Percentiles rank a stretch among this genome's conserved stretches.
Conservation (phyloP, 2,113 vertebrate species). For the Hypanus sabinus region DNA sequence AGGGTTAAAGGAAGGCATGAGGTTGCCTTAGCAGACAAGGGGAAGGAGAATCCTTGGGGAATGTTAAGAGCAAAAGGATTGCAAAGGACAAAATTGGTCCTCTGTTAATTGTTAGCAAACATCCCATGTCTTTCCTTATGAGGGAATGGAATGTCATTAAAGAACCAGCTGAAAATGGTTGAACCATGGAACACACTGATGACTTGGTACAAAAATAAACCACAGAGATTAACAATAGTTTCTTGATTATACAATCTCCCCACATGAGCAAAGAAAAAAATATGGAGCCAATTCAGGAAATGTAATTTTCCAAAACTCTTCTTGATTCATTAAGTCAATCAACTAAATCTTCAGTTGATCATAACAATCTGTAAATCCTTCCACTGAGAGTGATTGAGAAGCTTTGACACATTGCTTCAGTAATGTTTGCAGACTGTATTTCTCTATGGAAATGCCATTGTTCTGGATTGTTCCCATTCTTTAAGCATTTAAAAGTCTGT, state of each 20-base stretch:
- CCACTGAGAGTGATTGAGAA: background rate
- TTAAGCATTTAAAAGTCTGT: background rate
- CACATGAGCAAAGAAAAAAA: background rate
- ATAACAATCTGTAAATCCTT: background rate
- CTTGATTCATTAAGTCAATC: background rate
- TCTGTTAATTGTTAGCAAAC: no score
- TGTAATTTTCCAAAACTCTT: background rate
- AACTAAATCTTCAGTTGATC: background rate
- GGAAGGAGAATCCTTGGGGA: no score
- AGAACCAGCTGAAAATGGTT: no score
- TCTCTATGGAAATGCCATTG: background rate
- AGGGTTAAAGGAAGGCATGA: no score
- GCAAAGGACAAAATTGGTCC: no score
- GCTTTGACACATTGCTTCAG: background rate
- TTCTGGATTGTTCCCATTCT: background rate
- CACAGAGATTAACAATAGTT: background rate
- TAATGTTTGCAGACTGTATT: background rate
- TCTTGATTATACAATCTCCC: background rate
- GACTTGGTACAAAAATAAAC: no score
- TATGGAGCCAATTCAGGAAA: background rate
- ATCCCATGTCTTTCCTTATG: no score
- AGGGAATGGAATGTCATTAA: no score
- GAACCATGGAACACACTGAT: no score
- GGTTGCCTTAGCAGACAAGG: no score
- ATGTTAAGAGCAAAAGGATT: no score